phyloP scores from a whole-genome alignment of 2,888 invertebrate genomes.

The Phorcus lineatus region DNA sequence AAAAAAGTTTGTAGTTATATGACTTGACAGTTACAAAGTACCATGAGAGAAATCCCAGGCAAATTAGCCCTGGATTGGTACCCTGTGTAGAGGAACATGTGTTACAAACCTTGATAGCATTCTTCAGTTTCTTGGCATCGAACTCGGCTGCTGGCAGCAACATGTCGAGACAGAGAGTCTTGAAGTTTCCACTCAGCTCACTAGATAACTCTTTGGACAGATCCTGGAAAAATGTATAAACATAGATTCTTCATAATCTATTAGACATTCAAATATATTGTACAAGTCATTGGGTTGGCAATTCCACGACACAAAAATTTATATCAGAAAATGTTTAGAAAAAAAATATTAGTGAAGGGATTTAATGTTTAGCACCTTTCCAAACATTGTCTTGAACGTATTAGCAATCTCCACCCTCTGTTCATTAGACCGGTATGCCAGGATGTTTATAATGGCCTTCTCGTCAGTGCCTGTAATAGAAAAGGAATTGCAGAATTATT shows the following conservation, averaged over 20 bases:
- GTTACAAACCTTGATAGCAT: constrained; percentile 71
- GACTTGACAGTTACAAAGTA: too few relatives aligned
- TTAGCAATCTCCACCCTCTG: constrained; percentile 71
- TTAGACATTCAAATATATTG: too few relatives aligned
- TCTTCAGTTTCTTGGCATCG: constrained; percentile 73
- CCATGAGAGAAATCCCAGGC: too few relatives aligned
- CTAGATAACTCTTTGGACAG: constrained; percentile 70
- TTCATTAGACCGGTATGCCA: constrained; percentile 69
- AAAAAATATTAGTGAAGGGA: not conserved
- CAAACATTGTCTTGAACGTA: constrained; percentile 74
- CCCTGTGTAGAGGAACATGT: too few relatives aligned
- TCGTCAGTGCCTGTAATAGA: constrained; percentile 73
- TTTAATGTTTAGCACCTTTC: constrained; percentile 64
- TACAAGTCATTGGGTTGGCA: too few relatives aligned
- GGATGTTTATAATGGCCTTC: constrained; percentile 70
- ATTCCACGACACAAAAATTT: too few relatives aligned
- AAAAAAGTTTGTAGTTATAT: too few relatives aligned
- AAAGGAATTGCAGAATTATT: not conserved
- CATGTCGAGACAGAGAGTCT: constrained; percentile 67
- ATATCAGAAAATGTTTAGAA: too few relatives aligned
- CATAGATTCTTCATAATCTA: not conserved
- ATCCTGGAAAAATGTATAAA: constrained; percentile 58
- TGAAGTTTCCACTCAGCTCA: constrained; percentile 74
- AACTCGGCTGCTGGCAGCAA: constrained; percentile 72
- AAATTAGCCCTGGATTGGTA: too few relatives aligned